A percentile compares a stretch with the other conserved stretches of the same genome.
phyloP scores from a whole-genome alignment of 2,888 invertebrate species.

The Antitype chi region DNA sequence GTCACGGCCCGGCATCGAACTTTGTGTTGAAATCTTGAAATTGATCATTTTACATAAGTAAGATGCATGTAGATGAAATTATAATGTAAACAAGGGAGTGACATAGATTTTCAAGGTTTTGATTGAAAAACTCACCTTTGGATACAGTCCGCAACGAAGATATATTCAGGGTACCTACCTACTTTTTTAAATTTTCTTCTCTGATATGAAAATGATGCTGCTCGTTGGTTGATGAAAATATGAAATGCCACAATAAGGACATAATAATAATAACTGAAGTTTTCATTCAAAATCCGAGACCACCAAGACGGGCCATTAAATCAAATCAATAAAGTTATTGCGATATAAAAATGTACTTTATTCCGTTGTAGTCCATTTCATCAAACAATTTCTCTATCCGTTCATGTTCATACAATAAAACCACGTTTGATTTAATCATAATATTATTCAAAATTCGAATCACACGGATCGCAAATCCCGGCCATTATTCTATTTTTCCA shows the following conservation, averaged over 20 bases:
- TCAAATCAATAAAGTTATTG: constrained; percentile 15
- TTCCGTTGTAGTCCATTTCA: constrained; percentile 9
- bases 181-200: not conserved
- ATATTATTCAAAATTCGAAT: constrained; percentile 60
- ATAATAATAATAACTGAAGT: not conserved
- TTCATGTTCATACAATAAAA: constrained; percentile 25
- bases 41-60: constrained; percentile 1
- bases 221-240: not conserved
- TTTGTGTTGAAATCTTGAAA: constrained; percentile 23
- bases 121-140: not conserved
- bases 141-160: not conserved
- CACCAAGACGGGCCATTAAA: constrained; percentile 15
- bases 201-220: not conserved
- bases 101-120: not conserved
- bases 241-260: not conserved
- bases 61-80: not conserved
- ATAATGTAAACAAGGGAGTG: not conserved
- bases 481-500: constrained; percentile 67
- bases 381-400: constrained; percentile 1
- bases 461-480: constrained; percentile 59
- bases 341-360: not conserved
- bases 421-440: constrained; percentile 47
- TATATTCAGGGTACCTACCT: no score
- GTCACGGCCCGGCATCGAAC: constrained; percentile 52
- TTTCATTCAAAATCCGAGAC: not conserved